Base-by-base conservation (phyloP, 2,797 vertebrate species). In the Craterocephalus amniculus region DNA sequence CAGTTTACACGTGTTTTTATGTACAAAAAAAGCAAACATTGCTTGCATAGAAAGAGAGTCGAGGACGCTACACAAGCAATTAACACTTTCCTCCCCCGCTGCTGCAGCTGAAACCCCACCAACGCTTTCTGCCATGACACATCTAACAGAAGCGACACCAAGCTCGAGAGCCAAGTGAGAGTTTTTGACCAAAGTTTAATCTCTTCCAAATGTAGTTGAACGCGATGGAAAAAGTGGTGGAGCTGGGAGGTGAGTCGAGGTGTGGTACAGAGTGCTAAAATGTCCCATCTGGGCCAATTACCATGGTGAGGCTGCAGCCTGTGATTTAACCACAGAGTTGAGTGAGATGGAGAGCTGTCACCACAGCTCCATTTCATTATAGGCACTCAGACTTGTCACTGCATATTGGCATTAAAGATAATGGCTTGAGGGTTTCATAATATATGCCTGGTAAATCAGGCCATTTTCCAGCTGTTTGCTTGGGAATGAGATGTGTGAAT, bases 241-340 rank as follows among this genome's bases (percentile, higher is more conserved):
- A 68, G 63, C 27, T 67, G 75, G 86, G 83, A 83, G 88, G 86
- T 86, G 85, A 85, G 80, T 24, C 52, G 85, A 90, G 87, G 88
- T 88, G 89, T 86, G 87, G 84, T 79, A 35, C 62, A 1, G 54
- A 84, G 76, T 67, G 85, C 83, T 85, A 78, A 90, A 89, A 90
- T 49, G 79, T 89, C 81, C 88, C 87, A 84, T 76, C 65, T 77
- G 88, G 84, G 80, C 88, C 92, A 88, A 90, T 92, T 90, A 91
- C 74, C 79, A 69, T 32, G 62, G 70, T 67, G 74, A 78, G 72
- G 61, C 74, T 68, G 29, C 70, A 79, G 80, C 35, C 74, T 65
- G 78, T 26, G 60, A 87, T 81, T 74, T 75, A 74, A 85, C 80
- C 81, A 18, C 76, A 78, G 67, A 75, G 69, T 76, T 18, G 70